Conservation (phyloP, 2,797 vertebrate species). For the Hozukius guyotensis region DNA sequence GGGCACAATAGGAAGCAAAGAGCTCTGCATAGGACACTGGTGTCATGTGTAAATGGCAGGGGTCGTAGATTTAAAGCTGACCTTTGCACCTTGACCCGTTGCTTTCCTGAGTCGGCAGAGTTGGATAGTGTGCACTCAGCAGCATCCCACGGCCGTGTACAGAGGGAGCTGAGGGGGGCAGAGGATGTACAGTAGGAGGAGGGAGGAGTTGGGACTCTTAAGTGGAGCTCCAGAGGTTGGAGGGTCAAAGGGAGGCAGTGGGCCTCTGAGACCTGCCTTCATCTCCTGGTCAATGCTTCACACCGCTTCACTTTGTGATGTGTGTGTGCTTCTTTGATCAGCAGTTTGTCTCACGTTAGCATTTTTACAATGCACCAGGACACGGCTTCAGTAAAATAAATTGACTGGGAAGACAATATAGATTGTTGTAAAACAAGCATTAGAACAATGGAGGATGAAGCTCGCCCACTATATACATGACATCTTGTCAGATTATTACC, state of each 20-base stretch:
- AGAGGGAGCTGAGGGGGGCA: slow-evolving; percentile 26
- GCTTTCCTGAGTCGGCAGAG: slow-evolving; percentile 61
- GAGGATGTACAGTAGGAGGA: slow-evolving; percentile 1
- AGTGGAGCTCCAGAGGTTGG: slow-evolving; percentile 34
- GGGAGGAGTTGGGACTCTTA: slow-evolving; percentile 26
- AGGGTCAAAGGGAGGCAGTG: slow-evolving; percentile 46
- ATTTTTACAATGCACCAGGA: slow-evolving; percentile 5
- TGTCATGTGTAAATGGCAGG: slow-evolving; percentile 51
- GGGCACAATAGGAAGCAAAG: slow-evolving; percentile 15
- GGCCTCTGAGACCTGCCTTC: slow-evolving; percentile 43
- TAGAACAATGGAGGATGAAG: not conserved
- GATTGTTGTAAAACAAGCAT: slow-evolving; percentile 17
- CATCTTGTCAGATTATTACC: not conserved
- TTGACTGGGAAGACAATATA: slow-evolving; percentile 8
- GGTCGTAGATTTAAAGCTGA: slow-evolving; percentile 52
- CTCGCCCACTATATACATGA: not conserved
- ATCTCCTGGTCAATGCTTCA: slow-evolving; percentile 42
- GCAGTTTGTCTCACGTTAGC: slow-evolving; percentile 46
- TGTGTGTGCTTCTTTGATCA: slow-evolving; percentile 29
- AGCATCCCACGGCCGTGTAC: slow-evolving; percentile 44
- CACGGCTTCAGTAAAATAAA: slow-evolving; percentile 22
- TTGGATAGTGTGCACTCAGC: slow-evolving; percentile 69
- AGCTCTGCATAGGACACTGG: slow-evolving; percentile 42
- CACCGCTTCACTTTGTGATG: slow-evolving; percentile 13
- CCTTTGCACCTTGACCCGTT: slow-evolving; percentile 55